Evolutionary conservation across 2,797 vertebrate species (phyloP).

Genomic region (Manis pentadactyla): DNA sequence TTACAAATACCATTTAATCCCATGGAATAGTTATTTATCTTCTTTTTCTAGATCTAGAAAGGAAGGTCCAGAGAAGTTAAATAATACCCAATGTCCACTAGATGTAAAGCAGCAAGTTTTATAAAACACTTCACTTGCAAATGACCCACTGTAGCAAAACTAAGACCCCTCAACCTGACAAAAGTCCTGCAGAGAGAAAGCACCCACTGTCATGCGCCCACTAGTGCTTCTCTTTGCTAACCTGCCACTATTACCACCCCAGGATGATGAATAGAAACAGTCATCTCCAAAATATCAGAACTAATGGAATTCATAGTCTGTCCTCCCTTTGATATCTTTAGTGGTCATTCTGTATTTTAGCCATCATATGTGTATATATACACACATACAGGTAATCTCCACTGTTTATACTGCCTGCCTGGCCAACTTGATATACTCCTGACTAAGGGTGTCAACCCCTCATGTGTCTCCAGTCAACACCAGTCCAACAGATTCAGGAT

Average conservation of each 20-base stretch:
- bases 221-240: neutral
- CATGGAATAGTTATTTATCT: neutral
- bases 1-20: neutral
- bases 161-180: neutral
- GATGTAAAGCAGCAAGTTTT: neutral
- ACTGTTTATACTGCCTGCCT: neutral
- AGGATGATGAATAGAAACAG: neutral
- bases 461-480: neutral
- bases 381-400: neutral
- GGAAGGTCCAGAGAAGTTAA: neutral
- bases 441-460: neutral
- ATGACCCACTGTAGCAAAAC: neutral
- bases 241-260: no score
- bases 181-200: neutral
- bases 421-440: neutral
- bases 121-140: neutral
- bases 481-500: neutral
- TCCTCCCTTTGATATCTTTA: neutral
- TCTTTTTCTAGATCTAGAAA: conserved; percentile 1
- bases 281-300: neutral
- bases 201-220: neutral
- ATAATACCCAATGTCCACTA: neutral
- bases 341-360: neutral
- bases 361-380: neutral
- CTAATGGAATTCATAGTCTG: neutral